Base-by-base conservation (phyloP, 2,797 vertebrate species). In the Melanogrammus aeglefinus region DNA sequence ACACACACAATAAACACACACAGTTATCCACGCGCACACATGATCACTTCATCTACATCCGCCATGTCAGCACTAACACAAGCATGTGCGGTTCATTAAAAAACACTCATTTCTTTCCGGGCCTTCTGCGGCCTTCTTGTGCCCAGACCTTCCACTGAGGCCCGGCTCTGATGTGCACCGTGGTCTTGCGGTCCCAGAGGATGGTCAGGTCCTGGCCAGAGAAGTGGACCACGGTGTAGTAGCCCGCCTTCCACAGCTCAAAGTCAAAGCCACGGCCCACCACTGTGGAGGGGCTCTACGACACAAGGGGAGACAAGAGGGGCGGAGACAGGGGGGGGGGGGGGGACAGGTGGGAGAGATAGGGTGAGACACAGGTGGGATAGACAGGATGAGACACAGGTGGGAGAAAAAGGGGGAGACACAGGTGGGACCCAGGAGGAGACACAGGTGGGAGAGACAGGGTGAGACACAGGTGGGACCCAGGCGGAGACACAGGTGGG, bases 161-260 rank as follows among this genome's bases (percentile, higher is more conserved):
- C 85, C 98, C 98, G 79, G 95, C 96, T 92, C 97, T 96, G 88
- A 99, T 94, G 83, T 99, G 98, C 0, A 99, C 94, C 38, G 96
- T 99, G 38, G 98, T 99, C 93, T 98, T 99, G 85, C 93, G 95
- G 90, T 99, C 98, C 98, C 98, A 99, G 72, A 99, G 94, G 87
- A 99, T 82, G 51, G 96, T 99, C 83, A 99, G 93, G 76, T 98
- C 96, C 83, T 97, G 92, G 84, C 93, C 95, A 80, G 96, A 94
- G 86, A 99, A 97, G 84, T 97, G 95, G 75, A 98, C 91, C 81
- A 96, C 96, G 0, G 94, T 94, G 88, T 99, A 99, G 91, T 96
- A 96, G 13, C 97, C 97, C 21, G 96, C 97, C 84, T 95, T 96
- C 98, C 95, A 98, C 77, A 99, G 89, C 84, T 97, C 95, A 91